Conservation (phyloP, 1,140 invertebrate genomes). For the Camponotus floridanus region DNA sequence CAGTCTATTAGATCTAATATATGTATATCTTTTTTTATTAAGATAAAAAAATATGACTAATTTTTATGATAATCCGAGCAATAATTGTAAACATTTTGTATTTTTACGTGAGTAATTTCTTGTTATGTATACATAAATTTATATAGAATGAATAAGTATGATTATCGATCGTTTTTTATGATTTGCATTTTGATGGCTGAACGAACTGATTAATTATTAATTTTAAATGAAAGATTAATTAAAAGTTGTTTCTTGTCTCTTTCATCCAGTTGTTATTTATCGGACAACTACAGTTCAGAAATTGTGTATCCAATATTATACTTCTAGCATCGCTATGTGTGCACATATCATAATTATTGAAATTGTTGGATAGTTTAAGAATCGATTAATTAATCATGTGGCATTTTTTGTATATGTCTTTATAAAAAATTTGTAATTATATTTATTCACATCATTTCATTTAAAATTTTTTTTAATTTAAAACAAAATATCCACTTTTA, state of each 20-base stretch:
- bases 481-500: background rate
- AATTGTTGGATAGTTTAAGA: background rate
- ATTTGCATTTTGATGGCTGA: slow-evolving; percentile 1
- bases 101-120: slow-evolving; percentile 15
- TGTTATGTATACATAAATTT: slow-evolving; percentile 19
- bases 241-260: background rate
- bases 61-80: slow-evolving; percentile 2
- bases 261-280: slow-evolving; percentile 33
- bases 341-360: background rate
- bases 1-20: slow-evolving; percentile 2
- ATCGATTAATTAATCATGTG: background rate
- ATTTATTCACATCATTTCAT: background rate
- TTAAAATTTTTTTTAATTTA: background rate
- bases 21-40: slow-evolving; percentile 19
- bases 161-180: slow-evolving; percentile 42
- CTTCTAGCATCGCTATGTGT: background rate
- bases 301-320: slow-evolving; percentile 50
- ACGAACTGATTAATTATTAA: background rate
- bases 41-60: slow-evolving; percentile 25
- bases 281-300: slow-evolving; percentile 36
- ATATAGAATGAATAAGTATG: slow-evolving; percentile 22
- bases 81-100: slow-evolving; percentile 15
- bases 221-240: slow-evolving; percentile 8
- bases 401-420: background rate
- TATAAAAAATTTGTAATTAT: background rate